Conservation (phyloP, 2,797 vertebrate genomes). For the Graptemys geographica region DNA sequence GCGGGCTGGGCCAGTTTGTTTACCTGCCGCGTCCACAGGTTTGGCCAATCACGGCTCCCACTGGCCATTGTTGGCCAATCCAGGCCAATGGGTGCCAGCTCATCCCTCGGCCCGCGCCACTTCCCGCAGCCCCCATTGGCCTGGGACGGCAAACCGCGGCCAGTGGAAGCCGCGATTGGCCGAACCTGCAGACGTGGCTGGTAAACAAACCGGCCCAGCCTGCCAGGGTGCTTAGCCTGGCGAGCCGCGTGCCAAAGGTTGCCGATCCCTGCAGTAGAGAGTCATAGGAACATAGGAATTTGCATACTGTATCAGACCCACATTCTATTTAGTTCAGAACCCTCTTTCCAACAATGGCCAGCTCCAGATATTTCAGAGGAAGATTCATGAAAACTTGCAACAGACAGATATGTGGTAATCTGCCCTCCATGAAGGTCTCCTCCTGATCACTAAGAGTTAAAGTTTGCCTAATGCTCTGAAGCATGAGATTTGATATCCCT, state of each 20-base stretch:
- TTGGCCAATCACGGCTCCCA: too few relatives aligned
- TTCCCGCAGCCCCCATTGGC: too few relatives aligned
- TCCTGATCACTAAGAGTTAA: neutral
- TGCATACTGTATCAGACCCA: neutral
- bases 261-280: neutral
- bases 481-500: neutral
- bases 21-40: too few relatives aligned
- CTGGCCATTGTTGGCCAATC: too few relatives aligned
- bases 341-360: neutral
- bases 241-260: too few relatives aligned
- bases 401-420: neutral
- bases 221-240: too few relatives aligned
- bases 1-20: too few relatives aligned
- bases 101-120: too few relatives aligned
- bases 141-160: too few relatives aligned
- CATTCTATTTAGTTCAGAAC: neutral
- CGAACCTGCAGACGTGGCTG: rapidly evolving
- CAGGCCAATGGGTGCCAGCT: too few relatives aligned
- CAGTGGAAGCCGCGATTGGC: too few relatives aligned
- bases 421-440: neutral
- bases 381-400: neutral
- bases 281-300: neutral
- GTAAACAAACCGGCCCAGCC: too few relatives aligned
- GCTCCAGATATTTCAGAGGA: neutral
- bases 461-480: neutral